Base-by-base conservation (phyloP, 2,113 vertebrate species). In the Poecile atricapillus region DNA sequence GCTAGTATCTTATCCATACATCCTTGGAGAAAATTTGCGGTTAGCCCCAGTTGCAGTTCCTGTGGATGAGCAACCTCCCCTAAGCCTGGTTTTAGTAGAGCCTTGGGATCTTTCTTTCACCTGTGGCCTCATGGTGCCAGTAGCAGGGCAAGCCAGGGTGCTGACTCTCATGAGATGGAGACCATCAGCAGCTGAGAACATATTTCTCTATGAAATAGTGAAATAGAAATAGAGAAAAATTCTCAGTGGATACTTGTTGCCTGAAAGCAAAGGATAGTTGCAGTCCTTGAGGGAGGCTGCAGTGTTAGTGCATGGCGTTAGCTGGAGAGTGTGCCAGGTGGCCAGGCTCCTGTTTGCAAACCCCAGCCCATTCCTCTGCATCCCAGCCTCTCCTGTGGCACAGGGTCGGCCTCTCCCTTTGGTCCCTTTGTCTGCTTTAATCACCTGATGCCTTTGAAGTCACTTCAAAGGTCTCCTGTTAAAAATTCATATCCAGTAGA, bases 391-490 rank as follows among this genome's bases (percentile, higher is more conserved):
- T 86, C 37, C 53, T 2, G 0, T 15, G 27, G 53, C 47, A 39
- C 33, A 44, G 31, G 19, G 31, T 64, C 9, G 1, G 59, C 79
- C 25, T 65, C n/a, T 84, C 46, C 28, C 73, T 87, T 63, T 71
- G 23, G 15, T 89, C 37, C 33, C 47, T 81, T 68, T 63, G 14
- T 78, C 69, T 89, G 11, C 74, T 96, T 63, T 56, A 52, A 71
- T 84, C 81, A 75, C 87, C n/a, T 63, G 17, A 30, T 49, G 37
- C n/a, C 84, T 95, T 75, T 95, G 87, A 96, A 94, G 74, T 93
- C 43, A 75, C 84, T 96, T 95, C 81, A 96, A 89, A 94, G 62
- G 39, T 94, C 60, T 89, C 21, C 62, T 89, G 69, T 82, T 93
- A 84, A 82, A 89, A 89, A 84, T 78, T 82, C 63, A 82, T 78